A percentile compares a stretch with the other conserved stretches of the same genome.
phyloP scores from a whole-genome alignment of 2,797 vertebrate genomes.

The Sebastolobus alascanus region DNA sequence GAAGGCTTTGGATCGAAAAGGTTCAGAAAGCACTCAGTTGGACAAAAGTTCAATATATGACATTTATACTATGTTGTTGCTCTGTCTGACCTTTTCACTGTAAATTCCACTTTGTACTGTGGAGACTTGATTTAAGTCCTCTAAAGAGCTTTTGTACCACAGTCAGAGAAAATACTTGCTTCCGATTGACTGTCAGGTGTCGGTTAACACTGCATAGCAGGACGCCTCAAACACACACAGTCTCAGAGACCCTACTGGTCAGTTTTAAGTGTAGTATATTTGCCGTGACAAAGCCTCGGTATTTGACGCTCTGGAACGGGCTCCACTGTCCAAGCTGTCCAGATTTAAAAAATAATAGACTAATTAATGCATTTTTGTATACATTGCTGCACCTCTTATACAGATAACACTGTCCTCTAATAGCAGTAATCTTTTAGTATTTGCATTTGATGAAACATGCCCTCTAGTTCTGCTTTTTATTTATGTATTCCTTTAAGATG shows the following conservation, averaged over 20 bases:
- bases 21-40: constrained; percentile 4
- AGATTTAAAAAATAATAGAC: not conserved
- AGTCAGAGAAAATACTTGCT: not conserved
- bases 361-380: not conserved
- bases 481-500: not conserved
- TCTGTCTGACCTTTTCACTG: constrained; percentile 39
- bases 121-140: constrained; percentile 23
- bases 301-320: no score
- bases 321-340: not conserved
- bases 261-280: constrained; percentile 1
- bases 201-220: not conserved
- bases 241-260: not conserved
- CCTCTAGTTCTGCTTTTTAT: not conserved
- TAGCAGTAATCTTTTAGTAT: not conserved
- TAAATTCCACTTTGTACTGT: constrained; percentile 3
- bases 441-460: not conserved
- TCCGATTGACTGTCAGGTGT: not conserved
- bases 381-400: not conserved
- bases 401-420: not conserved
- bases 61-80: constrained; percentile 24
- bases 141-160: not conserved
- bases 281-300: no score
- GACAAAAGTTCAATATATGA: constrained; percentile 2
- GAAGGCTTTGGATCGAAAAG: constrained; percentile 15
- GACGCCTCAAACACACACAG: not conserved